These are phyloP conservation scores for Caenorhabditis sinica DNA, from an alignment of 2,888 invertebrate species.

Conservation along the genomic window DNA sequence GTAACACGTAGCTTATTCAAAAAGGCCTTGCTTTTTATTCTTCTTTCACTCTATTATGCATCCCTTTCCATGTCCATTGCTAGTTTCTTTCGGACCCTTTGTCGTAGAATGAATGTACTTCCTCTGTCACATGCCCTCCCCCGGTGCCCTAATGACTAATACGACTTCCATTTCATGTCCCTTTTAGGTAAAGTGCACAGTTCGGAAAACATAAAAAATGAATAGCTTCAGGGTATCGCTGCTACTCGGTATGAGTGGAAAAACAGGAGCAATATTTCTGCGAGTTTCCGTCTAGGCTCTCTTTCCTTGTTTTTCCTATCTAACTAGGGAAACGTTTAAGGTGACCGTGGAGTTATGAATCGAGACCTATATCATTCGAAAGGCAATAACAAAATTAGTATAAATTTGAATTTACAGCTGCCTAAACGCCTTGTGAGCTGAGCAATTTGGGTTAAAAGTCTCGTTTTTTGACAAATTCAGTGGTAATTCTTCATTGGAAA, in stretches of 20 bases:
- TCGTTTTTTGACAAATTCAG: too few relatives aligned
- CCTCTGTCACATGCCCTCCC: conserved; percentile 3
- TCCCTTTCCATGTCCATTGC: conserved; percentile 24
- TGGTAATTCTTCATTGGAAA: too few relatives aligned
- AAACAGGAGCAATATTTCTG: conserved; percentile 1
- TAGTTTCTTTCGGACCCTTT: conserved; percentile 2
- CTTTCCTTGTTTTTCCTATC: conserved; percentile 40
- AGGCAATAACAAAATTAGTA: too few relatives aligned
- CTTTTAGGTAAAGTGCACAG: conserved; percentile 2
- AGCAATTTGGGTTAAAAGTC: too few relatives aligned
- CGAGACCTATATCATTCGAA: too few relatives aligned
- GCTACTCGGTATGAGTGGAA: not conserved
- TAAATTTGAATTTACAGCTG: too few relatives aligned
- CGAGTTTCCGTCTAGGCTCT: conserved; percentile 1
- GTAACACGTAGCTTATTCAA: not conserved
- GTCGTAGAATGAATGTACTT: conserved; percentile 11
- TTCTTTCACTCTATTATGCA: conserved; percentile 16
- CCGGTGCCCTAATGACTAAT: conserved; percentile 8
- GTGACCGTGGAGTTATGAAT: too few relatives aligned
- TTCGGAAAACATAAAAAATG: conserved; percentile 16
- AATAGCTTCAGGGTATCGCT: not conserved
- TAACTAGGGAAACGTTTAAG: too few relatives aligned
- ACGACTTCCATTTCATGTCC: not conserved
- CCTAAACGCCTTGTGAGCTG: too few relatives aligned
- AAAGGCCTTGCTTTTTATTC: not conserved